Conservation (phyloP, 2,888 invertebrate species). For the Synanthedon tipuliformis region DNA sequence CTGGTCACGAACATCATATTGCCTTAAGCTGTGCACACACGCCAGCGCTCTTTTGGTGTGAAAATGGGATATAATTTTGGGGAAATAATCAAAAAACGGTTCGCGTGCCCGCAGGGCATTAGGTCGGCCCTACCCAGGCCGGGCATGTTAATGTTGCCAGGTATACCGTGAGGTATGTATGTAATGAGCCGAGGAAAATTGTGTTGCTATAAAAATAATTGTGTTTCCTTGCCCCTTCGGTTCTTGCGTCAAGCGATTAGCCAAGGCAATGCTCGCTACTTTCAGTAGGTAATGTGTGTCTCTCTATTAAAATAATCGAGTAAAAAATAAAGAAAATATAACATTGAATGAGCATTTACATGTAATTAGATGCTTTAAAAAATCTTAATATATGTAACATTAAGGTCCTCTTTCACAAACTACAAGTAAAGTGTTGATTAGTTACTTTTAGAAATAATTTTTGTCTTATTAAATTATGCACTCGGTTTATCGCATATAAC, state of each 20-base stretch:
- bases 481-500: no score
- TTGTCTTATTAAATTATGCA: no score
- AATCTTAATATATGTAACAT: no score
- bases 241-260: slow-evolving; percentile 43
- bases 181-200: slow-evolving; percentile 69
- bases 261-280: slow-evolving; percentile 9
- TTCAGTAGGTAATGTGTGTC: no score
- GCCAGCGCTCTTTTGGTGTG: slow-evolving; percentile 43
- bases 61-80: slow-evolving; percentile 69
- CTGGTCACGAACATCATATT: slow-evolving; percentile 44
- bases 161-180: slow-evolving; percentile 54
- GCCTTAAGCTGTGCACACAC: slow-evolving; percentile 41
- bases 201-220: slow-evolving; percentile 70
- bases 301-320: no score
- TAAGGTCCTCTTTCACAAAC: no score
- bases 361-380: no score
- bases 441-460: no score
- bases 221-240: slow-evolving; percentile 46
- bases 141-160: slow-evolving; percentile 66
- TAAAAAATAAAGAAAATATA: no score
- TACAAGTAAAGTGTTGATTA: no score
- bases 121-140: slow-evolving; percentile 53
- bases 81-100: slow-evolving; percentile 65
- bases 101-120: slow-evolving; percentile 66
- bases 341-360: no score